A percentile compares a stretch with the other conserved stretches of the same genome.
These are phyloP conservation scores for Myanophis thanlyinensis DNA, from an alignment of 2,113 vertebrate genomes.

Conservation along the genomic window DNA sequence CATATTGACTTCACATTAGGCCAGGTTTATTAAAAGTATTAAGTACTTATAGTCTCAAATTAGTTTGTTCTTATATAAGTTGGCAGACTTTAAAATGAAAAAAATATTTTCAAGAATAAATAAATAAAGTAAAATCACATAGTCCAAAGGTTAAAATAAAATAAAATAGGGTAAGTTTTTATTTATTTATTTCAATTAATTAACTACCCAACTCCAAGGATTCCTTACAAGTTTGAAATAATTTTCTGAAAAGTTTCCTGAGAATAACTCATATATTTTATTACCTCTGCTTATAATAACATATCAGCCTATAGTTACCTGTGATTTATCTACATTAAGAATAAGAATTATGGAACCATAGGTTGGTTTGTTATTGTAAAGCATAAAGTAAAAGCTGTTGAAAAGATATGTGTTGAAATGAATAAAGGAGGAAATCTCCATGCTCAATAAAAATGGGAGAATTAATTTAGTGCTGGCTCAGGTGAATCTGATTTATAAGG, in stretches of 20 bases:
- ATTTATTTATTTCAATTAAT: neutral
- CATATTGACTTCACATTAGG: neutral
- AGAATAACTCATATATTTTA: neutral
- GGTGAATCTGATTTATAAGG: neutral
- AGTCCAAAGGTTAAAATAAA: neutral
- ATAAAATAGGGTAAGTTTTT: neutral
- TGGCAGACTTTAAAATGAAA: neutral
- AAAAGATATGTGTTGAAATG: neutral
- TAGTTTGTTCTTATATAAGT: neutral
- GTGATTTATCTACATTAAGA: neutral
- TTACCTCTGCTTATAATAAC: neutral
- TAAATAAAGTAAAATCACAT: neutral
- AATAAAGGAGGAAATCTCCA: neutral
- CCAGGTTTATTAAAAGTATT: neutral
- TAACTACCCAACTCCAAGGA: neutral
- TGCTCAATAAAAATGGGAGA: neutral
- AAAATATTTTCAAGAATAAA: neutral
- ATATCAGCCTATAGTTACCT: neutral
- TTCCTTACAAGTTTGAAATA: neutral
- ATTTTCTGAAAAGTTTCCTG: neutral
- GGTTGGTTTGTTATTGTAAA: conserved; percentile 53
- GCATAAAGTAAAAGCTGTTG: neutral
- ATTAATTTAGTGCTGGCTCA: neutral
- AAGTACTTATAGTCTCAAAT: neutral
- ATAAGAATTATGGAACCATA: conserved; percentile 30